A percentile compares a stretch with the other conserved stretches of the same genome.
These are phyloP conservation scores for Percopsis omiscomaycus DNA, from an alignment of 2,797 vertebrate species.

Conservation along the genomic window DNA sequence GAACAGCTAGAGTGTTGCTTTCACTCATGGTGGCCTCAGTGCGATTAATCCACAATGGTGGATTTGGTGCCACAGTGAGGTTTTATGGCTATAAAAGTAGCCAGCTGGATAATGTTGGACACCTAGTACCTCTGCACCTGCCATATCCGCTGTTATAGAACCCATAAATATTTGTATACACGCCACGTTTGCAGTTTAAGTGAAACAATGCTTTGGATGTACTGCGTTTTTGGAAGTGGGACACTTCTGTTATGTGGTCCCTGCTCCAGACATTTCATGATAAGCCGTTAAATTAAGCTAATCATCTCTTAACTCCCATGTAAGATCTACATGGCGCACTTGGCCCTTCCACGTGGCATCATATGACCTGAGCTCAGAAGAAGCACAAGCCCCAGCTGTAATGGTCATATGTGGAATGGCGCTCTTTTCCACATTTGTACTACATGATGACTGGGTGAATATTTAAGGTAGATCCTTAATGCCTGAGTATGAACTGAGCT, in stretches of 20 bases:
- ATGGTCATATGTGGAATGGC: constrained; percentile 20
- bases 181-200: not conserved
- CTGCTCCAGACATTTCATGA: not conserved
- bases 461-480: constrained; percentile 59
- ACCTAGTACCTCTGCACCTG: not conserved
- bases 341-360: constrained; percentile 25
- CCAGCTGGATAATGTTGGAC: not conserved
- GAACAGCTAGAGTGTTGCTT: not conserved
- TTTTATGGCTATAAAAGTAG: not conserved
- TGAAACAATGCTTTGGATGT: not conserved
- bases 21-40: not conserved
- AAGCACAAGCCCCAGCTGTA: constrained; percentile 21
- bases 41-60: not conserved
- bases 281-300: not conserved
- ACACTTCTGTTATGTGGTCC: not conserved
- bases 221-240: not conserved
- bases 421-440: constrained; percentile 22
- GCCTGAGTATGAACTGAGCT: constrained; percentile 71
- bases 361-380: constrained; percentile 25
- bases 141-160: too few species aligned
- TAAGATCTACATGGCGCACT: constrained; percentile 1
- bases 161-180: too few species aligned
- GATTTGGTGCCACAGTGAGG: not conserved
- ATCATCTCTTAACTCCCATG: not conserved
- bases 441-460: constrained; percentile 33